phyloP scores from a whole-genome alignment of 2,797 vertebrate genomes.

The Strix occidentalis region DNA sequence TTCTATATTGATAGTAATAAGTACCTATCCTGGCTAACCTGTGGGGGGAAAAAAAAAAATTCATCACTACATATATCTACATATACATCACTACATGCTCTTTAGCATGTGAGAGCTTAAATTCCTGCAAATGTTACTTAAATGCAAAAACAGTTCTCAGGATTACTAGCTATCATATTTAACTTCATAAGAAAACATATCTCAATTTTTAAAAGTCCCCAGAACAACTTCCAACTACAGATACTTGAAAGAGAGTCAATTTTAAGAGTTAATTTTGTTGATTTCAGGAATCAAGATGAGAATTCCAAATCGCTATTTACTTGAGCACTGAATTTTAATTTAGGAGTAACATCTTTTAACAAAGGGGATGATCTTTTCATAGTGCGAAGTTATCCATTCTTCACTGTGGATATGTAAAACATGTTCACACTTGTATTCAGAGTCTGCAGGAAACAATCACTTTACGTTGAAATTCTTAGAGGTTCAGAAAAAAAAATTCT shows the following conservation, averaged over 20 bases:
- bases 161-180: background rate
- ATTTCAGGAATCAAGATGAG: background rate
- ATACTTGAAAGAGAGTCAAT: background rate
- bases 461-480: background rate
- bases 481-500: background rate
- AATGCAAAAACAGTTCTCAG: background rate
- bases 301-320: background rate
- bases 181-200: background rate
- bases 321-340: background rate
- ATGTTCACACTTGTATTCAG: background rate
- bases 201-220: background rate
- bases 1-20: background rate
- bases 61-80: background rate
- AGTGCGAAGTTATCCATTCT: background rate
- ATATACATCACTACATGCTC: no score
- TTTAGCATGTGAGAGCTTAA: background rate
- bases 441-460: background rate
- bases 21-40: background rate
- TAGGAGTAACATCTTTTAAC: background rate
- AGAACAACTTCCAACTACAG: background rate
- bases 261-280: background rate
- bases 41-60: background rate
- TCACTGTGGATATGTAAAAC: background rate
- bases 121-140: background rate
- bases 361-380: background rate